These are phyloP conservation scores for Scrobipalpa atriplicella DNA, from an alignment of 2,888 invertebrate species.

Conservation along the genomic window DNA sequence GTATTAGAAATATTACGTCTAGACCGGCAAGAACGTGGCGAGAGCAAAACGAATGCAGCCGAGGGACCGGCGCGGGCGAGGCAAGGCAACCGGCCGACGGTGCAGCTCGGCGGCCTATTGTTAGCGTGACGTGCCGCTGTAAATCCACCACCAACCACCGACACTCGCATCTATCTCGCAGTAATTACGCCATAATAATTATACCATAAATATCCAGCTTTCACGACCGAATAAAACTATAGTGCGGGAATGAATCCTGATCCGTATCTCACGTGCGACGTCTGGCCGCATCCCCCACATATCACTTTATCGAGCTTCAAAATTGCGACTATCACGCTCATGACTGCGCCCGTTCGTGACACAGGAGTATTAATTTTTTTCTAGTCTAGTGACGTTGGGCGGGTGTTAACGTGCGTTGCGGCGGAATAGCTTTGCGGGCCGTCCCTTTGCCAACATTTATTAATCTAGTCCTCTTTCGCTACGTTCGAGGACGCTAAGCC, in stretches of 20 bases:
- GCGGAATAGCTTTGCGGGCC: constrained; percentile 38
- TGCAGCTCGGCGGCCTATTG: constrained; percentile 63
- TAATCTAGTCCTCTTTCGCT: constrained; percentile 50
- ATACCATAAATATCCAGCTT: constrained; percentile 63
- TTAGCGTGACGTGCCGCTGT: constrained; percentile 72
- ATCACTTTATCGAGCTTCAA: constrained; percentile 31
- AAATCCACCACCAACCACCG: constrained; percentile 60
- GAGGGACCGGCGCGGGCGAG: constrained; percentile 44
- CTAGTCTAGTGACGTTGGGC: constrained; percentile 39
- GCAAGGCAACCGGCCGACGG: constrained; percentile 40
- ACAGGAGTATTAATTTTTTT: constrained; percentile 48
- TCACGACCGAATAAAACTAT: constrained; percentile 49
- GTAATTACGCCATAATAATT: constrained; percentile 69
- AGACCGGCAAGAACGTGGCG: constrained; percentile 71
- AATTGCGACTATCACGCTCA: constrained; percentile 44
- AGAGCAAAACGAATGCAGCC: constrained; percentile 66
- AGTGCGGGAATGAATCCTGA: constrained; percentile 50
- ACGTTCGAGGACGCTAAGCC: constrained; percentile 45
- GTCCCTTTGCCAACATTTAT: constrained; percentile 53
- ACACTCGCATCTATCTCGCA: constrained; percentile 59
- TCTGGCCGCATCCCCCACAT: constrained; percentile 25
- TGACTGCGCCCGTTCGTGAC: constrained; percentile 49
- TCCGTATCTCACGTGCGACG: constrained; percentile 33
- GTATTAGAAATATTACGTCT: constrained; percentile 75
- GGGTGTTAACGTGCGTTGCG: constrained; percentile 33